Evolutionary conservation across 2,113 vertebrate genomes (phyloP).

Genomic region (Peromyscus maniculatus): DNA sequence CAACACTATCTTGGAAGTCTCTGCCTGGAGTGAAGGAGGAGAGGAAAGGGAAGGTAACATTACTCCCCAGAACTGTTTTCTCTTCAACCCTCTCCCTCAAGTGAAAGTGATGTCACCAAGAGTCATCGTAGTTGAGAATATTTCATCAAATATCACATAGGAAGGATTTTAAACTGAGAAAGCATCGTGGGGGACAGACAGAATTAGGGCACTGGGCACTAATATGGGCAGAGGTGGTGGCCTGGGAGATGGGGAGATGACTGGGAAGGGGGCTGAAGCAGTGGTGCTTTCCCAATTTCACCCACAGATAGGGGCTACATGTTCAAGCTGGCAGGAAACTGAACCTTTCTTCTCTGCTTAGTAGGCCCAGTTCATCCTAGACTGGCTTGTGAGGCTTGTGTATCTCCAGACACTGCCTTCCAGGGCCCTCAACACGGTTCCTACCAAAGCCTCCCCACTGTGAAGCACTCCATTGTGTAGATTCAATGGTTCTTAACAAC

Average conservation of each 20-base stretch:
- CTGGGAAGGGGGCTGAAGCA: not conserved
- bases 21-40: not conserved
- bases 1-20: not conserved
- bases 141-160: not conserved
- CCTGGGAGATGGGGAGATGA: not conserved
- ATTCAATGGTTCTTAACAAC: not conserved
- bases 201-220: not conserved
- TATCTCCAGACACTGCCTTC: not conserved
- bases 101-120: not conserved
- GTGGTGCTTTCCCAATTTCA: not conserved
- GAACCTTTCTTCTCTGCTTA: not conserved
- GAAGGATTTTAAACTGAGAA: not conserved
- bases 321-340: not conserved
- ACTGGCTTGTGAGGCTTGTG: not conserved
- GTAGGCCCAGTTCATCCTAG: not conserved
- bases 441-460: too few species aligned
- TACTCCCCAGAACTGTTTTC: not conserved
- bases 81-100: not conserved
- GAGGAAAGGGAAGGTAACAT: not conserved
- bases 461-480: too few species aligned
- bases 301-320: not conserved
- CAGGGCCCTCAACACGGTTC: too few species aligned
- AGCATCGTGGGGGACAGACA: not conserved
- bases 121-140: not conserved
- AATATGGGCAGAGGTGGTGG: not conserved